These are phyloP conservation scores for Myotis planiceps DNA, from an alignment of 2,797 vertebrate genomes.

Conservation along the genomic window DNA sequence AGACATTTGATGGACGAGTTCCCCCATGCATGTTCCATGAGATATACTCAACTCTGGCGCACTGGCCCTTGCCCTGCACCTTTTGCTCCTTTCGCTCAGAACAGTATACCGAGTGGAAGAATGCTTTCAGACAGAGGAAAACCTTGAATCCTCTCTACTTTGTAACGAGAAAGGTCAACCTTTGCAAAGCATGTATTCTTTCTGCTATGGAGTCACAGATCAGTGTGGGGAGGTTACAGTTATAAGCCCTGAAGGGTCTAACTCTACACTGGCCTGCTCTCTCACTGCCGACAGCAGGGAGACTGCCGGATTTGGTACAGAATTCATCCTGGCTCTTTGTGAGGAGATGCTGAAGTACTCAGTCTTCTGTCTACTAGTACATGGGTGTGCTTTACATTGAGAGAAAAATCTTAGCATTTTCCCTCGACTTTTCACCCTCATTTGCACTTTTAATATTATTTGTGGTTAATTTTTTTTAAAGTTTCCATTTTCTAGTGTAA, in stretches of 20 bases:
- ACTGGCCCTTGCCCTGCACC: not conserved
- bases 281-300: not conserved
- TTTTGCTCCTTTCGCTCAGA: not conserved
- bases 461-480: not conserved
- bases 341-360: not conserved
- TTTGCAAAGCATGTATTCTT: not conserved
- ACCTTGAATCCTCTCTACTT: not conserved
- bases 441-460: slow-evolving; percentile 32
- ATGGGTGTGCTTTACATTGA: not conserved
- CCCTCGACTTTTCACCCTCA: not conserved
- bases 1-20: not conserved
- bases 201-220: not conserved
- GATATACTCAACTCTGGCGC: not conserved
- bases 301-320: not conserved
- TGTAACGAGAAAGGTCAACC: not conserved
- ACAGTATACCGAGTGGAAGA: not conserved
- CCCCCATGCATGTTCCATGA: not conserved
- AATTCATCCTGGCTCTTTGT: not conserved
- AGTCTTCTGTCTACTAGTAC: not conserved
- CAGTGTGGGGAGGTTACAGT: not conserved
- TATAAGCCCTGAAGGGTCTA: not conserved
- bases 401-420: not conserved
- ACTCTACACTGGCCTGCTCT: not conserved
- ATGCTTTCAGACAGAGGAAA: not conserved
- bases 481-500: not conserved